Base-by-base conservation (phyloP, 1,140 invertebrate species). In the Zaprionus kolodkinae region DNA sequence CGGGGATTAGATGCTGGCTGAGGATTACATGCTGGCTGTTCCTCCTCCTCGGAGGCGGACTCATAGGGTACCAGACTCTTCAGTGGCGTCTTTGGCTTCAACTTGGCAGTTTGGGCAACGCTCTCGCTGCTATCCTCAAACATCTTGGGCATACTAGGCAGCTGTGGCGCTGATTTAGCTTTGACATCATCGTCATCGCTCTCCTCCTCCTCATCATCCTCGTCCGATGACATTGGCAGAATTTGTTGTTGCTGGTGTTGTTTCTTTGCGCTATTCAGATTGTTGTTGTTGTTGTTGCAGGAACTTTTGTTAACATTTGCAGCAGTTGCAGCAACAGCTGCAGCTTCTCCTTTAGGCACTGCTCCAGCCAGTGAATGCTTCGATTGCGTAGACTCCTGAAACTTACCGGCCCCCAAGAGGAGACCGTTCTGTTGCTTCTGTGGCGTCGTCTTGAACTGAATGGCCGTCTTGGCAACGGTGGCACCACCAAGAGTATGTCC, bases 61-160 rank as follows among this genome's bases (percentile, higher is more conserved):
- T 88, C 91, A 63, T 92, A 92, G 15, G 92, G 92, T 21, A 92
- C 92, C 35, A 92, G 77, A 56, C 92, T 92, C 65, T 92, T 92
- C 0, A 91, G 71, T 17, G 79, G 64, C 21, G 69, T 70, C 67
- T 81, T 81, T 67, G 76, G 71, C 71, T 85, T 84, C 13, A 79
- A 56, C 17, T 79, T 75, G 63, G 83, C 63, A 79, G 61, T 64
- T 78, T 79, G 73, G 43, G 69, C 76, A 75, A 85, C 70, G 40
- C 38, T 64, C 1, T 77, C 73, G 35, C 25, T 45, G 15, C 38
- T 61, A 12, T 81, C 72, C 15, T 89, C 79, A 38, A 72, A 76
- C 83, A 89, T 81, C 27, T 71, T 89, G 25, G 85, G 84, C 84
- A 88, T 90, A 61, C 79, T 90, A 43, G 86, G 86, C 59, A 92